Conservation (phyloP, 2,797 vertebrate genomes). For the Tokudaia muenninki region DNA sequence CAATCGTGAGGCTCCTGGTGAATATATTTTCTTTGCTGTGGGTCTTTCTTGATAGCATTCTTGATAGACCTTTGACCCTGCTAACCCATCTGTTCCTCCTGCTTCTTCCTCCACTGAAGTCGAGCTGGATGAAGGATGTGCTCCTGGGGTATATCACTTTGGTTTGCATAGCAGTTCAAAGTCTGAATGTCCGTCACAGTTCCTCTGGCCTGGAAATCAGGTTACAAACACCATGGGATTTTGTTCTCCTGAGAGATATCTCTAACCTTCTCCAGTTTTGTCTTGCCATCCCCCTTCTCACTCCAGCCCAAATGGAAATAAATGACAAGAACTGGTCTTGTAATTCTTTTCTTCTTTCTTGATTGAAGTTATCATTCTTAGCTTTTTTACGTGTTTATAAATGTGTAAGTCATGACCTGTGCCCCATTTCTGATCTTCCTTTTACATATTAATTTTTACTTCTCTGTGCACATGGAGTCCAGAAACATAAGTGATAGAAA, state of each 20-base stretch:
- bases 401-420: background rate
- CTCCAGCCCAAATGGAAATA: conserved; percentile 17
- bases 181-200: conserved; percentile 60
- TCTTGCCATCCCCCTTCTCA: background rate
- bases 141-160: conserved; percentile 75
- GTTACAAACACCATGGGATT: conserved; percentile 69
- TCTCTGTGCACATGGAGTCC: background rate
- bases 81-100: conserved; percentile 66
- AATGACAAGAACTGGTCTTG: background rate
- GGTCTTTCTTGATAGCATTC: conserved; percentile 23
- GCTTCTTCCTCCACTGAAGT: conserved; percentile 34
- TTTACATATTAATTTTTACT: background rate
- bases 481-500: background rate
- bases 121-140: conserved; percentile 70
- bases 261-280: background rate
- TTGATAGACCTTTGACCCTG: conserved; percentile 41
- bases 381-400: background rate
- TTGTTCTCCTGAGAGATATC: conserved; percentile 10
- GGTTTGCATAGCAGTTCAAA: conserved; percentile 75
- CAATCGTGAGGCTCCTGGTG: background rate
- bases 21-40: background rate
- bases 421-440: background rate
- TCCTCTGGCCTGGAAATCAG: conserved; percentile 78
- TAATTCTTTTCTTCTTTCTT: background rate
- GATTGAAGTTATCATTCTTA: background rate